Base-by-base conservation (phyloP, 2,113 vertebrate species). In the Coptodon rendalli region DNA sequence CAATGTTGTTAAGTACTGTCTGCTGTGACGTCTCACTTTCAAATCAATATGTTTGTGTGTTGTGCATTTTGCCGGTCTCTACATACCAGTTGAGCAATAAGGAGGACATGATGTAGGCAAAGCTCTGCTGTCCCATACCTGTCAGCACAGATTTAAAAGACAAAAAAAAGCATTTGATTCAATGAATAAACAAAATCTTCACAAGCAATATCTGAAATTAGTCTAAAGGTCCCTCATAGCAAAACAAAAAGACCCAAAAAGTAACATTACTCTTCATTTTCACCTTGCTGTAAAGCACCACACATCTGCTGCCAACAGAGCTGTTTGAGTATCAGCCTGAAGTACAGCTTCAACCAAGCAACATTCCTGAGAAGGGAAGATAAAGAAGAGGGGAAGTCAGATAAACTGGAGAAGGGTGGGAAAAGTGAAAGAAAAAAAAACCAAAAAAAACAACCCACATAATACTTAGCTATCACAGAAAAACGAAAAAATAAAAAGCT, bases 211-310 rank as follows among this genome's bases (percentile, higher is more conserved):
- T 40, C 16, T 45, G 10, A 57, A 40, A 40, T 27, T 0, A 22
- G 52, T 38, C 50, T 80, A 24, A 80, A 56, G 12, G 1, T 56
- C 19, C 24, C 71, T 12, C 14, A 29, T 1, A 5, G 9, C 68
- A 76, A 76, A 48, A 29, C 40, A 29, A 29, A 48, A 48, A 76
- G 24, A 10, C 43, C 71, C 71, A 29, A 48, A 12, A 50, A 76
- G 43, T 6, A 34, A 34, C 31, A 59, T 27, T 12, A 27, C 27
- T 68, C 38, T 34, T 73, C 13, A 14, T 22, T 86, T 92, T 95
- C 93, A 99, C 99, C 98, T 96, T 43, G 97, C 97, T 90, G 98
- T 96, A 89, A 99, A 99, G 91, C 98, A 99, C 99, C 98, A 99
- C 0, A 96, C 94, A 61, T 99, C 98, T 93, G 97, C 94, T 29